Conservation (phyloP, 2,797 vertebrate genomes). For the Artibeus jamaicensis region DNA sequence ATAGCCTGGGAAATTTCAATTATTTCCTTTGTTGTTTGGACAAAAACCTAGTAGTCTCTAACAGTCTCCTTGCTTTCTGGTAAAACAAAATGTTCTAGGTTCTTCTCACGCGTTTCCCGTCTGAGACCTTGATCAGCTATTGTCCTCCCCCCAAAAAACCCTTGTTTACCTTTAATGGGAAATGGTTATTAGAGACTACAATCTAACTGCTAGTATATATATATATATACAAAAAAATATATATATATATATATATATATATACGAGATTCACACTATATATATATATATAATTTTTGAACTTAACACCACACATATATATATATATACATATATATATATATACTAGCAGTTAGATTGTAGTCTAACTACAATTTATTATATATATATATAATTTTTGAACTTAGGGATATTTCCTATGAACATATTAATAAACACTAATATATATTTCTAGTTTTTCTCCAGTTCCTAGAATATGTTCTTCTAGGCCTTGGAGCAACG, state of each 20-base stretch:
- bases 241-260: too few relatives aligned
- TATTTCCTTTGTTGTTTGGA: background rate
- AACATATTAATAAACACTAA: background rate
- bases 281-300: too few relatives aligned
- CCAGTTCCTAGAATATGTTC: background rate
- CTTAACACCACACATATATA: too few relatives aligned
- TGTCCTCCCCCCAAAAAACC: background rate
- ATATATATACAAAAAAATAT: too few relatives aligned
- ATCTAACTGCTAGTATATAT: background rate
- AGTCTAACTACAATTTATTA: too few relatives aligned
- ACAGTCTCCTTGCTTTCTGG: background rate
- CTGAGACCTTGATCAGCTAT: background rate
- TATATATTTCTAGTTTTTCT: background rate
- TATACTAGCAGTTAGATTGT: too few relatives aligned
- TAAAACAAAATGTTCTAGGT: background rate
- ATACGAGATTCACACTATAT: too few relatives aligned
- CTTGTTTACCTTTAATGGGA: background rate
- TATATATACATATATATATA: too few relatives aligned
- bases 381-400: background rate
- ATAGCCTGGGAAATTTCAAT: background rate
- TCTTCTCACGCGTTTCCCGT: background rate
- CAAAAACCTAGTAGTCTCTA: background rate
- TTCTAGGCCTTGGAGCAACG: background rate
- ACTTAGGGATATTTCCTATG: background rate
- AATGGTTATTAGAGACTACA: background rate